A percentile compares a stretch with the other conserved stretches of the same genome.
These are phyloP conservation scores for Heterodera carotae DNA, from an alignment of 1,140 invertebrate species.

Conservation along the genomic window DNA sequence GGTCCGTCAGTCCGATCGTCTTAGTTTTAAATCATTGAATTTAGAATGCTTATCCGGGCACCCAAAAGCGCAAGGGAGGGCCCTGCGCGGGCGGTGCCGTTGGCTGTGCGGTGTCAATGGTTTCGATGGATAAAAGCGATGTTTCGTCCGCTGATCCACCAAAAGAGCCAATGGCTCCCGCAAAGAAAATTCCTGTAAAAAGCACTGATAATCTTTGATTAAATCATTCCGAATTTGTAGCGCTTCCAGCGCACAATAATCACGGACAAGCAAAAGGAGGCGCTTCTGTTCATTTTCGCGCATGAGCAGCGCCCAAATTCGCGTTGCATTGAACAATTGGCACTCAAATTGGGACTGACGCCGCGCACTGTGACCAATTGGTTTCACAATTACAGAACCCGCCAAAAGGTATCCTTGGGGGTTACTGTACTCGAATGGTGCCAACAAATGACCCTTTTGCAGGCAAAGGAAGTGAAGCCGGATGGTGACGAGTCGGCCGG, in stretches of 20 bases:
- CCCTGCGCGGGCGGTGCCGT: background rate
- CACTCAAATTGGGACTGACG: conserved; percentile 84
- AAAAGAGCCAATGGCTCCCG: conserved; percentile 12
- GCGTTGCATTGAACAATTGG: conserved; percentile 89
- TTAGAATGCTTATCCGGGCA: background rate
- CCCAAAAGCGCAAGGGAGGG: conserved; percentile 28
- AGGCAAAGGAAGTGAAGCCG: conserved; percentile 35
- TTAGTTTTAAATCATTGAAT: background rate
- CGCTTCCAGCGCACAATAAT: conserved; percentile 79
- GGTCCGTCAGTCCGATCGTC: background rate
- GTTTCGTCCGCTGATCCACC: background rate
- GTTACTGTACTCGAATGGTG: background rate
- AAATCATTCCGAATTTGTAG: conserved; percentile 33
- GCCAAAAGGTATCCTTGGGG: conserved; percentile 75
- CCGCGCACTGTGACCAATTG: conserved; percentile 95
- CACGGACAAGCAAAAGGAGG: conserved; percentile 96
- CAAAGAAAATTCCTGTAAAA: conserved; percentile 48
- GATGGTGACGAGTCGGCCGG: conserved; percentile 10
- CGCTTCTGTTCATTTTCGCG: conserved; percentile 85
- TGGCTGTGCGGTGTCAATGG: background rate
- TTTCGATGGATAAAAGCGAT: conserved; percentile 16
- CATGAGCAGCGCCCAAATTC: conserved; percentile 94
- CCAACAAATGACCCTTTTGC: background rate
- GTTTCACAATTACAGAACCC: conserved; percentile 99
- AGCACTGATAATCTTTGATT: conserved; percentile 5